Base-by-base conservation (phyloP, 1,140 invertebrate genomes). In the Neocloeon triangulifer region DNA sequence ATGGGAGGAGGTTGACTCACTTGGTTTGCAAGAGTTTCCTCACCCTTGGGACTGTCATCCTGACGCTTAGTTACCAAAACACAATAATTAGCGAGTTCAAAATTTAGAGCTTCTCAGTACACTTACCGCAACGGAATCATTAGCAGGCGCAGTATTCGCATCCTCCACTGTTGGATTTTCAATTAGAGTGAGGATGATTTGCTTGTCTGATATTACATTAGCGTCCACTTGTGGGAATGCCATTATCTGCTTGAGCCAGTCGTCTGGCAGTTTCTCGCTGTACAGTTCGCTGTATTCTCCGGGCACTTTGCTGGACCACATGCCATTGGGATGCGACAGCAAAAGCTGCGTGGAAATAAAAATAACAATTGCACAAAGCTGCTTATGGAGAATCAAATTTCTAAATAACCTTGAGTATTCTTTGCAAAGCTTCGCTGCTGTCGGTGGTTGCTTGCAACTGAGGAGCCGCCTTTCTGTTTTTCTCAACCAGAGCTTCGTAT, bases 171-270 rank as follows among this genome's bases (percentile, higher is more conserved):
- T 37, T 33, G 43, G 15, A 58, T 45, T 16, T 25, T 32, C 34
- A 17, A 7, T 23, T 25, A 25, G 1, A 37, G 19, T 37, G 14
- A 64, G 39, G 29, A 64, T 57, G 26, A 52, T 40, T 2, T 51
- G 48, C 35, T 58, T 51, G 39, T 59, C 55, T 5, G 51, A 55
- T 13, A 54, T 52, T 37, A 52, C 44, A 31, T 66, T 62, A 30
- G 56, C 46, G 18, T 44, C 42, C 30, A 66, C 52, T 18, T 42
- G 42, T 2, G 47, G 42, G 38, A 50, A 56, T 26, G 49, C 42
- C 37, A 59, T 51, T 5, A 64, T 42, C n/a, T 58, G 39, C 13
- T 50, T 45, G 33, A 58, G 42, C 65, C 64, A 68, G 35, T 61
- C 48, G 3, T 37, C 41, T 5, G 64, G 64, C 27, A 68, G 45